phyloP scores from a whole-genome alignment of 2,113 vertebrate species.

The Nesogale talazaci region DNA sequence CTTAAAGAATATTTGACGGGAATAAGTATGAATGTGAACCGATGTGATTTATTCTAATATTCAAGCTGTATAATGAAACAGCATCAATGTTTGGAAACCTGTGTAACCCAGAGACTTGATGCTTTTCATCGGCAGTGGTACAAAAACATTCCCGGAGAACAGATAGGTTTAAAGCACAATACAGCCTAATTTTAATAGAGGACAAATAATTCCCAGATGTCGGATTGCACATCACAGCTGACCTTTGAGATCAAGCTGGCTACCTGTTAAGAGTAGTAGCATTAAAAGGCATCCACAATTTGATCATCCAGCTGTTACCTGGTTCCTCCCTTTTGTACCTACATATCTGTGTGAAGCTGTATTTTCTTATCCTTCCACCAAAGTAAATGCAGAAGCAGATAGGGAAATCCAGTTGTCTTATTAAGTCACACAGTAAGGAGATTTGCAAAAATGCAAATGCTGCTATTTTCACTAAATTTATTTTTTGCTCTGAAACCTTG shows the following conservation, averaged over 20 bases:
- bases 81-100: not conserved
- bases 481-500: not conserved
- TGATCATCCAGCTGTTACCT: not conserved
- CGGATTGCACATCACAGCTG: not conserved
- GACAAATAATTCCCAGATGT: not conserved
- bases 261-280: not conserved
- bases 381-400: not conserved
- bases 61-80: not conserved
- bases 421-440: not conserved
- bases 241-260: not conserved
- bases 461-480: not conserved
- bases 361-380: not conserved
- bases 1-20: not conserved
- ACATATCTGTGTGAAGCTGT: not conserved
- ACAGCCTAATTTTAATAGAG: not conserved
- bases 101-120: not conserved
- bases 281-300: not conserved
- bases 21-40: not conserved
- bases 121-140: not conserved
- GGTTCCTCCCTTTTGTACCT: not conserved
- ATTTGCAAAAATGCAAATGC: not conserved
- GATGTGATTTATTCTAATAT: not conserved
- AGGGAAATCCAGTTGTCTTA: not conserved
- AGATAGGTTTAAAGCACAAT: not conserved
- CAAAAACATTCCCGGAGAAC: not conserved